Base-by-base conservation (phyloP, 2,888 invertebrate genomes). In the Scaptomyza polygonia region DNA sequence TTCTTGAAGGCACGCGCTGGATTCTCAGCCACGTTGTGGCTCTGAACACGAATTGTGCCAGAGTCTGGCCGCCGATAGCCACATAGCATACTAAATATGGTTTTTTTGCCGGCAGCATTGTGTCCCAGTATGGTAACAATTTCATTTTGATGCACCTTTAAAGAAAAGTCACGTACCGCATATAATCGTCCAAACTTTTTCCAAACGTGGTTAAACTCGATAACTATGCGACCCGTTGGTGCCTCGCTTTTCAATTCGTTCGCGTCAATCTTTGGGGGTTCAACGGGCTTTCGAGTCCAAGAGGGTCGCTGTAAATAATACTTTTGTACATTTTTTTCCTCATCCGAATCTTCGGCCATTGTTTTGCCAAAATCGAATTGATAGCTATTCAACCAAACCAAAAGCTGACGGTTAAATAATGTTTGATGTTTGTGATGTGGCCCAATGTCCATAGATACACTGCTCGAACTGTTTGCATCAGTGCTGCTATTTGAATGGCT, bases 71-170 rank as follows among this genome's bases (percentile, higher is more conserved):
- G 0, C 5, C n/a, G n/a, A 4, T 25, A 7, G 0, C 77, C 77
- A 12, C 67, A 56, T 0, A 56, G 5, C 69, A 82, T 70, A 8
- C 59, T 55, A 3, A 82, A 14, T 0, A 82, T 42, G 1, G 71
- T 66, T 5, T 64, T 53, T 30, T 82, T 86, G 5, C 82, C 86
- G 0, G 71, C 59, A 0, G 72, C 51, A 57, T 86, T 82, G 12
- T 69, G 67, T 0, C 86, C 86, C 3, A 86, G 47, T 0, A 82
- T 18, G 0, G 66, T 72, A 0, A 80, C 25, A 4, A 77, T 16
- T 7, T 86, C 80, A 11, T 67, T 65, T 5, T 63, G 11, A 18
- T 62, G 54, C 3, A 82, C 65, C 0, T 49, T 58, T 0, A 82
- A 18, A 0, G 68, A 66, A 25, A 86, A 63, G 12, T 55, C 40